Conservation (phyloP, 2,797 vertebrate species). For the Diplodus sargus region DNA sequence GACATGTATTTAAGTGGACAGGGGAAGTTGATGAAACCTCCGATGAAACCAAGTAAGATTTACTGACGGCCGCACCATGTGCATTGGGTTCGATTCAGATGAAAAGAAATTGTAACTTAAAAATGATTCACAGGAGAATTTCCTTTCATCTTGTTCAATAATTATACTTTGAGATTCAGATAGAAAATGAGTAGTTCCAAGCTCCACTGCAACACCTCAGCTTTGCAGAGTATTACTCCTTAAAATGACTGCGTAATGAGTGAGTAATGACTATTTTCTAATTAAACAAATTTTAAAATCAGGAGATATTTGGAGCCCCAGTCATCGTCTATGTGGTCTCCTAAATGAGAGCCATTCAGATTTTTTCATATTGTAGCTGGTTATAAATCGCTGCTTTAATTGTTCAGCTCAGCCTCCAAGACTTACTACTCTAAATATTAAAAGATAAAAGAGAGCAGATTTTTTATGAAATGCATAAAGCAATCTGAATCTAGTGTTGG, state of each 20-base stretch:
- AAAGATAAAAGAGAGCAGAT: neutral
- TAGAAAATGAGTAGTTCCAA: constrained; percentile 24
- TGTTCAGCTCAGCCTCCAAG: neutral
- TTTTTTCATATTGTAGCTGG: neutral
- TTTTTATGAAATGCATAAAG: neutral
- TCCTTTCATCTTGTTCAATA: constrained; percentile 43
- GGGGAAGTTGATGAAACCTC: constrained; percentile 39
- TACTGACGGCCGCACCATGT: constrained; percentile 4
- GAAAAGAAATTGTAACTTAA: constrained; percentile 4
- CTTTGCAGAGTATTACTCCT: neutral
- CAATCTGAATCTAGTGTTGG: constrained; percentile 10
- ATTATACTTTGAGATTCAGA: constrained; percentile 24
- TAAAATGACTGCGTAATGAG: constrained; percentile 5
- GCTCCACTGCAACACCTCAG: neutral
- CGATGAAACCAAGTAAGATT: constrained; percentile 43
- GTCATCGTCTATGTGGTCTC: neutral
- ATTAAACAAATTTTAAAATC: neutral
- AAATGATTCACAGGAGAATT: constrained; percentile 23
- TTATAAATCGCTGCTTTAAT: neutral
- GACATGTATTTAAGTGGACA: constrained; percentile 54
- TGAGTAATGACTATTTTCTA: constrained; percentile 2
- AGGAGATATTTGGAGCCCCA: neutral
- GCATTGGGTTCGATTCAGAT: constrained; percentile 9
- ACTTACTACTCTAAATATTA: neutral
- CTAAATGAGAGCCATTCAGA: neutral